These are phyloP conservation scores for Gymnothorax reevesii DNA, from an alignment of 2,797 vertebrate species.

Conservation along the genomic window DNA sequence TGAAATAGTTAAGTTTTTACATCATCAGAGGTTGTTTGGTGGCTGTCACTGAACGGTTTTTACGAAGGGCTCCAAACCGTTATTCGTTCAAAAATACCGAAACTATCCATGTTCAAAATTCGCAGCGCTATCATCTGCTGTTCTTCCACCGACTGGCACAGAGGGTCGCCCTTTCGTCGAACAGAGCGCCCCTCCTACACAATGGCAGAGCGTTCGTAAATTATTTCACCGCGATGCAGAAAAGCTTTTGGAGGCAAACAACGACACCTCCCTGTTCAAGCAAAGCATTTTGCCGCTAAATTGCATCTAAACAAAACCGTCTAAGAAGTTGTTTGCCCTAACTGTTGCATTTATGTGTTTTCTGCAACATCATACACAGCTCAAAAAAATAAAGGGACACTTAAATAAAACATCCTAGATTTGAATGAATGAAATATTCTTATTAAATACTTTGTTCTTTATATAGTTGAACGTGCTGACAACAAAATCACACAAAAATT, in stretches of 20 bases:
- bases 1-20: background rate
- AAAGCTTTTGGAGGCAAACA: constrained; percentile 9
- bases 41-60: background rate
- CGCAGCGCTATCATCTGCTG: constrained; percentile 1
- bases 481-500: no score
- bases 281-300: background rate
- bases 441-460: no score
- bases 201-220: background rate
- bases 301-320: background rate
- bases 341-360: background rate
- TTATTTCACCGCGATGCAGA: constrained; percentile 14
- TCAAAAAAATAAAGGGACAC: no score
- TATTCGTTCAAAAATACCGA: constrained; percentile 17
- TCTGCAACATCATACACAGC: background rate
- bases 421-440: no score
- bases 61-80: background rate
- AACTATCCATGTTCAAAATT: background rate
- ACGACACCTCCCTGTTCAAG: background rate
- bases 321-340: background rate
- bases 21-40: background rate
- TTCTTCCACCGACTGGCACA: background rate
- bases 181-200: background rate
- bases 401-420: no score
- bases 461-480: no score
- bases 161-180: background rate